These are phyloP conservation scores for Tamandua tetradactyla DNA, from an alignment of 2,797 vertebrate species.

Conservation along the genomic window DNA sequence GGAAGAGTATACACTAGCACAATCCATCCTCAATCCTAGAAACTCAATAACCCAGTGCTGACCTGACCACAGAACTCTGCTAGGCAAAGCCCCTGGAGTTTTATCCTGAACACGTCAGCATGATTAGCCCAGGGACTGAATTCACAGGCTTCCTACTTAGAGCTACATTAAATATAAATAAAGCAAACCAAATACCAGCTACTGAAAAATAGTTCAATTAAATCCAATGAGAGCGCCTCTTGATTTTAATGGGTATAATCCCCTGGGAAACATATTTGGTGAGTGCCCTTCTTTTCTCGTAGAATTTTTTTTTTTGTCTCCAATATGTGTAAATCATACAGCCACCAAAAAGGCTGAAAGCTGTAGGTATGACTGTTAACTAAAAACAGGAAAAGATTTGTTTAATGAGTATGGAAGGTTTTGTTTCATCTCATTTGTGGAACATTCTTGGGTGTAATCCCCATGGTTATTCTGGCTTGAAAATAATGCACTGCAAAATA, in stretches of 20 bases:
- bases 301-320: neutral
- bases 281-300: conserved; percentile 52
- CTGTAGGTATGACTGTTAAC: conserved; percentile 47
- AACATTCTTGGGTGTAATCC: neutral
- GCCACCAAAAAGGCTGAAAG: conserved; percentile 66
- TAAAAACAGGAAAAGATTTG: conserved; percentile 50
- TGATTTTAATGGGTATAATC: conserved; percentile 82
- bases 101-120: conserved; percentile 78
- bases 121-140: conserved; percentile 81
- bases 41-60: conserved; percentile 75
- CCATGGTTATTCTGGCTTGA: neutral
- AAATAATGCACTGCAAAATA: conserved; percentile 14
- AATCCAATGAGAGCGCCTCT: conserved; percentile 72
- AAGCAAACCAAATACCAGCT: conserved; percentile 83
- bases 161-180: conserved; percentile 88
- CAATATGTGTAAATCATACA: conserved; percentile 14
- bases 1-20: conserved; percentile 52
- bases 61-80: conserved; percentile 68
- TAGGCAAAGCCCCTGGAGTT: conserved; percentile 74
- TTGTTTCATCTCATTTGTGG: conserved; percentile 26
- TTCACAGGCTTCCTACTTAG: conserved; percentile 79
- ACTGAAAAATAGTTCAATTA: conserved; percentile 87
- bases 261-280: conserved; percentile 67
- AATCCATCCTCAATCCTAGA: conserved; percentile 67
- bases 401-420: conserved; percentile 30